Base-by-base conservation (phyloP, 2,888 invertebrate species). In the Melanotus villosus region DNA sequence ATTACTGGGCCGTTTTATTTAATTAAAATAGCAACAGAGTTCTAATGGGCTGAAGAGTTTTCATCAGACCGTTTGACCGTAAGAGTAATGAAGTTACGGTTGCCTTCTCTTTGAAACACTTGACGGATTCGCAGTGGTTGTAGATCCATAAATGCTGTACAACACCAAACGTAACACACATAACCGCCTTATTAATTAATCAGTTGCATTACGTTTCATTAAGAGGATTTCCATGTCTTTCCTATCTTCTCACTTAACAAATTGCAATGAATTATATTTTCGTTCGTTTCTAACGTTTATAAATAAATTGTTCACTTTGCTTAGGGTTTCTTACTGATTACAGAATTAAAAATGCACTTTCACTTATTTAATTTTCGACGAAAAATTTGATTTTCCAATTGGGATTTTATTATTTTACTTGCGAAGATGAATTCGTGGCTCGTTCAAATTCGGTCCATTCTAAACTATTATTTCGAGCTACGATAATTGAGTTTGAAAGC, bases 11-110 rank as follows among this genome's bases (percentile, higher is more conserved):
- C 65, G 57, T 47, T 57, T 56, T 57, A 57, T 65, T 57, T 57
- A 65, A 65, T 65, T 65, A 65, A 65, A 65, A 65, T 56, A 56
- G 56, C 56, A 38, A 56, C 56, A 56, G 56, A 34, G 14, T 23
- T 56, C 38, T 56, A 56, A 56, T 56, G 56, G 38, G 23, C 21
- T 21, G 38, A 14, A 52, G 56, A 56, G 56, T 56, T 56, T 56
- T 56, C 56, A 57, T 52, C 41, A 41, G 52, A 56, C 30, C 65
- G 41, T 56, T 65, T 45, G 56, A 38, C 43, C 45, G 65, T 38
- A 45, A 57, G 45, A 65, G 36, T 65, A 65, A 65, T 57, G 43
- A 57, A 16, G 65, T 65, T 65, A 32, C 57, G 65, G 65, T 57
- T 57, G 57, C 36, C 41, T 54, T 54, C 54, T 50, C 32, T 30